Evolutionary conservation across 2,797 vertebrate genomes (phyloP), one percentile per base, ranked within the genome.

Genomic region (Serranus cabrilla): DNA sequence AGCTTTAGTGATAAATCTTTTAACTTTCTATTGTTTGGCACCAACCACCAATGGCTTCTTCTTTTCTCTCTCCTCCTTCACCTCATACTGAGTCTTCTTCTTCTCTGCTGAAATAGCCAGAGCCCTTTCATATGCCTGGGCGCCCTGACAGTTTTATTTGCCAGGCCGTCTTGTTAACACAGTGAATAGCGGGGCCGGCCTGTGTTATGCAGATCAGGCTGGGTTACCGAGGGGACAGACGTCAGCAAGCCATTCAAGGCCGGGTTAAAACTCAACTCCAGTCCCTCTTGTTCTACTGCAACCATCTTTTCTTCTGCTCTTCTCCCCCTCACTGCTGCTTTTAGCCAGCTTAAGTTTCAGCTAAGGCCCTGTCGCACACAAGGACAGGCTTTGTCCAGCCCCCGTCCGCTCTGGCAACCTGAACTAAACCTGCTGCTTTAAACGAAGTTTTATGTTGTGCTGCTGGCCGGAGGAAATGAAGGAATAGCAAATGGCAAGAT

Each of bases 141-240:
- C 74, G 49, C 83, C 81, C 79, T 89, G 93, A 95, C 90, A 91
- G 93, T 90, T 96, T 96, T 94, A 92, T 94, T 95, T 94, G 93
- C 95, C 78, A 78, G 86, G 88, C 90, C 83, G 86, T 90, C 94
- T 95, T 95, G 93, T 96, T 96, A 96, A 96, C 92, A 95, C 92
- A 91, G 86, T 91, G 91, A 95, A 96, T 90, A 90, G 92, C 76
- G 59, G 62, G 74, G 80, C 60, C 31, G 71, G 86, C 92, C 90
- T 94, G 92, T 95, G 94, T 93, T 92, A 97, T 96, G 95, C 87
- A 96, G 95, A 96, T 96, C 75, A 78, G 85, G 91, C 91, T 89
- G 91, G 96, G 94, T 96, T 95, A 96, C 92, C 87, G 68, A 90
- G 92, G 94, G 94, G 39, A 78, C 95, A 94, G 91, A 92, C 89